Base-by-base conservation (phyloP, 2,797 vertebrate genomes). In the Pipistrellus nathusii region DNA sequence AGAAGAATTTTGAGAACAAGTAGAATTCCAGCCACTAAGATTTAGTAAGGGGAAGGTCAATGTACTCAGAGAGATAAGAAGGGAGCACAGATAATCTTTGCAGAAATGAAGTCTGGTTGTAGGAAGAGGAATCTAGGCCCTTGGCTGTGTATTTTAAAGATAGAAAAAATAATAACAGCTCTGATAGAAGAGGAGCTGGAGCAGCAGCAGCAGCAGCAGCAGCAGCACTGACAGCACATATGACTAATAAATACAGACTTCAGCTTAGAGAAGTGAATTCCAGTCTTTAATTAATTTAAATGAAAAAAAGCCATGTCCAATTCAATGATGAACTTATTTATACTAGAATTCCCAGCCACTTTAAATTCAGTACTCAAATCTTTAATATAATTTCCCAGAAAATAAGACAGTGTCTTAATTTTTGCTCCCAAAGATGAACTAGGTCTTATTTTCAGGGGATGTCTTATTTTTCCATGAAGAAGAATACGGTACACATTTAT, bases 81-180 rank as follows among this genome's bases (percentile, higher is more conserved):
- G 57, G 62, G 30, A 32, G 66, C 82, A 94, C 68, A 88, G 88
- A 83, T 78, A n/a, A 71, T 83, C 8, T 81, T 84, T 62, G 84
- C 6, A 51, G 72, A 90, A 46, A 68, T 64, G 55, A 62, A 71
- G 78, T 20, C 32, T 81, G 12, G 25, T 59, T 66, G 15, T 12
- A 25, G 77, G 41, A 89, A 48, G 3, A 75, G 38, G n/a, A 91
- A 88, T 62, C 35, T 4, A 38, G 46, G 23, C n/a, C 48, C n/a
- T 91, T 87, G 46, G 9, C 64, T 88, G 38, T 69, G n/a, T 32
- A 44, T 66, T 78, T 82, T 77, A 90, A 86, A 87, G n/a, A 75
- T 8, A 75, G 72, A 12, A 76, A 69, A 91, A 69, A 59, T 69
- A 69, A 88, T 14, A 8, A 20, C 12, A 48, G 7, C 17, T 64